phyloP scores from a whole-genome alignment of 2,113 vertebrate genomes.

The Albula glossodonta region DNA sequence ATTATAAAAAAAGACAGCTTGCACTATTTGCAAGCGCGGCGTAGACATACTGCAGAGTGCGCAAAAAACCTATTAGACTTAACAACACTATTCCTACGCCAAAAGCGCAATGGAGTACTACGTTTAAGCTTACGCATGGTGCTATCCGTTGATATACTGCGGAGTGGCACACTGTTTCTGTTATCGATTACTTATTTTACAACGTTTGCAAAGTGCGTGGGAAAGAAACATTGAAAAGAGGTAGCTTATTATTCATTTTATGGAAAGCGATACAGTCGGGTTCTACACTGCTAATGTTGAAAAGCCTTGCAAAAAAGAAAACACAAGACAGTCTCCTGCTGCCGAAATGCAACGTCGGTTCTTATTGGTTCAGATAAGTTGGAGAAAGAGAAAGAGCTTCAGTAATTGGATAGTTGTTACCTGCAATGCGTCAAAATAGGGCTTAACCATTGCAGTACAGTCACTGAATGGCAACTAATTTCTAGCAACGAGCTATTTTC shows the following conservation, averaged over 20 bases:
- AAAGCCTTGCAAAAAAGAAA: background rate
- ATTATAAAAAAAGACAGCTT: background rate
- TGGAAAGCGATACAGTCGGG: background rate
- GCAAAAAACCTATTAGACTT: background rate
- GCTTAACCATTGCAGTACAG: background rate
- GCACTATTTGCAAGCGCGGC: background rate
- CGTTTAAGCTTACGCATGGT: background rate
- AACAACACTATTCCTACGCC: background rate
- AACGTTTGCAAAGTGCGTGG: no score
- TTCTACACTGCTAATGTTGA: background rate
- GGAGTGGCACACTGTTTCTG: background rate
- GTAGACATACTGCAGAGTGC: slow-evolving; percentile 5
- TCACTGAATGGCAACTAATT: no score
- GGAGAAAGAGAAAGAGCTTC: background rate
- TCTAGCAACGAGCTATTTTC: no score
- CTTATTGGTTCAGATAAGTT: slow-evolving; percentile 15
- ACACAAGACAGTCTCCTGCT: background rate
- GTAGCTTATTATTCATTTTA: background rate
- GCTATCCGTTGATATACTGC: background rate
- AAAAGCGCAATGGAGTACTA: background rate
- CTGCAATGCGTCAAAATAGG: slow-evolving; percentile 29
- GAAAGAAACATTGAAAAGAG: no score
- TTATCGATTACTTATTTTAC: no score
- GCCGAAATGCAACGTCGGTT: slow-evolving; percentile 5
- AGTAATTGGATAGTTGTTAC: slow-evolving; percentile 21